These are phyloP conservation scores for Tiliacea aurago DNA, from an alignment of 2,888 invertebrate genomes.

Conservation along the genomic window DNA sequence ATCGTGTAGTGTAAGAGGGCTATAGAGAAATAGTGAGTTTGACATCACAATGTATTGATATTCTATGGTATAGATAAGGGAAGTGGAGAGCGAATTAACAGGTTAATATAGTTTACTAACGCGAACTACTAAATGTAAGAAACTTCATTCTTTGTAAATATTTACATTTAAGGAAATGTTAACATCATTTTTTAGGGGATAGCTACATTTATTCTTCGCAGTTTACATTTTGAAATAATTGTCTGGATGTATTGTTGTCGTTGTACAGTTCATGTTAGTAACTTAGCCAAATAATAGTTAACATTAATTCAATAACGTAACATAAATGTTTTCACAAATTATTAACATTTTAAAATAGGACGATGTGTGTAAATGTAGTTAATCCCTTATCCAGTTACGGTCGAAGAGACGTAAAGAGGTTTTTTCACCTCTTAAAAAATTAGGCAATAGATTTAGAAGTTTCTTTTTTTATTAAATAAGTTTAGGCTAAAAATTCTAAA, in stretches of 20 bases:
- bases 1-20: constrained; percentile 67
- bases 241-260: constrained; percentile 36
- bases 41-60: constrained; percentile 64
- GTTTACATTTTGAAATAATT: constrained; percentile 44
- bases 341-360: constrained; percentile 26
- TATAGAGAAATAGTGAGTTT: constrained; percentile 47
- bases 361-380: constrained; percentile 70
- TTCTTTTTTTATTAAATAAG: constrained; percentile 78
- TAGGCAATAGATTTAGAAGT: constrained; percentile 76
- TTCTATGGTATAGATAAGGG: constrained; percentile 51
- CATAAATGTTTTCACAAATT: constrained; percentile 26
- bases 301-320: constrained; percentile 12
- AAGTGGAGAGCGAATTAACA: constrained; percentile 64
- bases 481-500: constrained; percentile 80
- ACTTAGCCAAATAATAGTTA: constrained; percentile 42
- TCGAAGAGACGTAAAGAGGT: constrained; percentile 67
- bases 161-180: constrained; percentile 74
- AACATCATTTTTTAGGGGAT: constrained; percentile 64
- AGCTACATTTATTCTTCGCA: constrained; percentile 66
- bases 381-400: constrained; percentile 64
- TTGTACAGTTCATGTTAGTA: constrained; percentile 53
- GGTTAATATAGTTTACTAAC: constrained; percentile 72
- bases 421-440: constrained; percentile 72
- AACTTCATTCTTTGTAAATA: constrained; percentile 80
- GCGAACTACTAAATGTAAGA: constrained; percentile 69